Conservation (phyloP, 2,113 vertebrate species). For the Scalopus aquaticus region DNA sequence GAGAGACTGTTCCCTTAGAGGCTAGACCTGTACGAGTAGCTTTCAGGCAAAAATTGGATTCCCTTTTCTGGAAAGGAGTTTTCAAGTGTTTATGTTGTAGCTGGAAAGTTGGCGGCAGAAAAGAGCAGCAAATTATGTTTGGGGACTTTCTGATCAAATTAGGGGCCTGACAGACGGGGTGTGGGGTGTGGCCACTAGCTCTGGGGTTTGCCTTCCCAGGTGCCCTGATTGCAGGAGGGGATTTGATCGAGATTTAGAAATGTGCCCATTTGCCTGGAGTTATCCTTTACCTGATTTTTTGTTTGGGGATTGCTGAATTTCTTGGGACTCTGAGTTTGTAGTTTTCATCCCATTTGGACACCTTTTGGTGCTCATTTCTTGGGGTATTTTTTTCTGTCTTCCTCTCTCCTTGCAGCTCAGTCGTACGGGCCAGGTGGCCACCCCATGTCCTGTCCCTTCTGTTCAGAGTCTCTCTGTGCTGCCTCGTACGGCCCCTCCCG, state of each 20-base stretch:
- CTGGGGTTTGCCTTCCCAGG: not conserved
- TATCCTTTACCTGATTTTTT: not conserved
- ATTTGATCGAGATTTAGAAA: not conserved
- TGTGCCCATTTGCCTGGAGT: not conserved
- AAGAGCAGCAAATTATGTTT: not conserved
- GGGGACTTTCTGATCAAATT: not conserved
- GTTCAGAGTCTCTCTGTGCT: not conserved
- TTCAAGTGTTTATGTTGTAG: too few relatives aligned
- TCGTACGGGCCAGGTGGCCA: fast-evolving
- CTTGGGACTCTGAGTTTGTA: not conserved
- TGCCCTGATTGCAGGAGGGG: not conserved
- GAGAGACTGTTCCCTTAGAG: too few relatives aligned
- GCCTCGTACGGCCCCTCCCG: too few relatives aligned
- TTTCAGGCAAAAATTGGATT: too few relatives aligned
- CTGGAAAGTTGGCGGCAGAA: not conserved
- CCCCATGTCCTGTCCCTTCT: not conserved
- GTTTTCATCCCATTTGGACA: not conserved
- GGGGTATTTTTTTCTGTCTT: not conserved
- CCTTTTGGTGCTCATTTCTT: not conserved
- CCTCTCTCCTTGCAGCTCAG: not conserved
- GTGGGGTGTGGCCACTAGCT: not conserved
- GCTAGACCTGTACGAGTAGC: too few relatives aligned
- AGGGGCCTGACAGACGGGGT: too few relatives aligned
- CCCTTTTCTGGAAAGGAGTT: too few relatives aligned
- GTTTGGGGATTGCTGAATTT: not conserved